Conservation (phyloP, 2,113 vertebrate species). For the human region DNA sequence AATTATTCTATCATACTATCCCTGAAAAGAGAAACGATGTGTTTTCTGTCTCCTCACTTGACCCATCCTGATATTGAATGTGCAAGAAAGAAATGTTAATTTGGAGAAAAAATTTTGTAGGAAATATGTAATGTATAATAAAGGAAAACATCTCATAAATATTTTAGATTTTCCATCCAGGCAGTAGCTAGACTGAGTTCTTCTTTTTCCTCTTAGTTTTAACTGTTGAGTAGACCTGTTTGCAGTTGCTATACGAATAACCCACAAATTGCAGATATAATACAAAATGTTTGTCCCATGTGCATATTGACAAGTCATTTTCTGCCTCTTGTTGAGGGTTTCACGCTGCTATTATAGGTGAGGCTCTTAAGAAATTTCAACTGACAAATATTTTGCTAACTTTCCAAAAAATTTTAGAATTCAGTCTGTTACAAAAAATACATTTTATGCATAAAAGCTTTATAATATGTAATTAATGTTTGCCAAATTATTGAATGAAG, state of each 20-base stretch:
- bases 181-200: neutral
- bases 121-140: neutral
- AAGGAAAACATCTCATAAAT: slow-evolving; percentile 11
- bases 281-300: neutral
- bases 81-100: neutral
- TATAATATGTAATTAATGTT: neutral
- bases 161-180: neutral
- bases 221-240: neutral
- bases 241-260: neutral
- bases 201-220: neutral
- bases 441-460: neutral
- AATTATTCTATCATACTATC: neutral
- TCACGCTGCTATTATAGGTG: neutral
- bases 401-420: neutral
- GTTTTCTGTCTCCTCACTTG: neutral
- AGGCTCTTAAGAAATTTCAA: neutral
- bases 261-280: neutral
- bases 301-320: neutral
- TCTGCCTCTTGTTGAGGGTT: neutral
- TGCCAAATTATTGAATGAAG: neutral
- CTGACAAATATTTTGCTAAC: neutral
- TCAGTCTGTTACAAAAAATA: neutral
- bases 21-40: neutral
- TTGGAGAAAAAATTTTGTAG: neutral
- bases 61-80: neutral